These are phyloP conservation scores for Poecilia velifera DNA, from an alignment of 2,797 vertebrate genomes.

Conservation along the genomic window DNA sequence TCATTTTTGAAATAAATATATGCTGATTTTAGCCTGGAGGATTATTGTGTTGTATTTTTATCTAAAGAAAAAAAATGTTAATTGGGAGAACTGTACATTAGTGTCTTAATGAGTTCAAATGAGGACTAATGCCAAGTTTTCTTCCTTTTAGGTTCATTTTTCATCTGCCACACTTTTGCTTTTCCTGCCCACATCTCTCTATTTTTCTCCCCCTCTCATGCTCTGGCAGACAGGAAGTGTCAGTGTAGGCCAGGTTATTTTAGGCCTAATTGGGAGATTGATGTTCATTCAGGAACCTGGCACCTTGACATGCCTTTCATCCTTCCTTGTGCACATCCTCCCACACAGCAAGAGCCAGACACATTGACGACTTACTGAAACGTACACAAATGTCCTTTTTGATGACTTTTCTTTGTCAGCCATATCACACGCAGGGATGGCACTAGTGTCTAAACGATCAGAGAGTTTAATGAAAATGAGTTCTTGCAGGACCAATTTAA, in stretches of 20 bases:
- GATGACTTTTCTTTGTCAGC: slow-evolving; percentile 43
- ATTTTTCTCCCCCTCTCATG: slow-evolving; percentile 35
- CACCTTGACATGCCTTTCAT: slow-evolving; percentile 79
- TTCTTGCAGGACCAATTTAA: slow-evolving; percentile 22
- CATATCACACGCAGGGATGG: slow-evolving; percentile 43
- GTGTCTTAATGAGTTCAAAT: not conserved
- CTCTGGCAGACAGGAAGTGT: slow-evolving; percentile 71
- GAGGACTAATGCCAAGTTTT: slow-evolving; percentile 2
- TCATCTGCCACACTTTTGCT: slow-evolving; percentile 45
- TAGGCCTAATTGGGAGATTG: slow-evolving; percentile 81
- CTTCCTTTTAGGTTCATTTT: slow-evolving; percentile 46
- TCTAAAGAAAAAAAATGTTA: not conserved
- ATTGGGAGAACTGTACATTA: not conserved
- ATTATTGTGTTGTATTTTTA: not conserved
- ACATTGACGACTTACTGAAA: slow-evolving; percentile 74
- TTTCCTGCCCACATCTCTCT: slow-evolving; percentile 28
- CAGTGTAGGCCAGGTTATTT: slow-evolving; percentile 76
- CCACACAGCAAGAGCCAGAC: slow-evolving; percentile 69
- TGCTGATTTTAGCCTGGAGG: not conserved
- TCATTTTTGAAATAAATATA: not conserved
- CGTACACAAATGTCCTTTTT: slow-evolving; percentile 66
- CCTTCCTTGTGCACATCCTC: slow-evolving; percentile 72
- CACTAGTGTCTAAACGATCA: slow-evolving; percentile 29
- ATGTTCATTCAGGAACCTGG: slow-evolving; percentile 80
- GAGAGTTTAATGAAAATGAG: slow-evolving; percentile 21